Base-by-base conservation (phyloP, 2,797 vertebrate genomes). In the Clarias fuscus region DNA sequence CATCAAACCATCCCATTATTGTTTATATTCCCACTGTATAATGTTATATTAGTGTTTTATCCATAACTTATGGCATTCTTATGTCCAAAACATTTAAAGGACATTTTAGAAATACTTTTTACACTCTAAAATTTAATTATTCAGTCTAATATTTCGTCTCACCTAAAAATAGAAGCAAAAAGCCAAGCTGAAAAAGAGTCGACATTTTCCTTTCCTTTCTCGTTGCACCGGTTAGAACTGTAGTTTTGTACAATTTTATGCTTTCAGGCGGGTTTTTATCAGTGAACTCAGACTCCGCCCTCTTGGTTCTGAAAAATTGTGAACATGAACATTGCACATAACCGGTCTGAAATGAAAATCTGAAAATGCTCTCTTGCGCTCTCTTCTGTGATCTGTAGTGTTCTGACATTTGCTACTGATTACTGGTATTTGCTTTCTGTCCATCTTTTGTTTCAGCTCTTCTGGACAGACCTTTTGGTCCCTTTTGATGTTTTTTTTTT, bases 81-180 rank as follows among this genome's bases (percentile, higher is more conserved):
- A 11, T 48, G 48, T 48, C 48, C 48, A 48, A 48, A 48, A 48
- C 10, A 48, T 48, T 48, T 48, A 48, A 48, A 48, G 48, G 48
- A 48, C 48, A 48, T 48, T 48, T 48, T 48, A 48, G 48, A 11
- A 48, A 48, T 48, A 48, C 48, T 48, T 48, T 48, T 48, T 11
- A 48, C 48, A 48, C 48, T 11, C 48, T 37, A 37, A 37, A 37
- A 37, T 37, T 37, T 37, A 37, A 37, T 37, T 37, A 37, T 37
- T 37, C 37, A 4, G 4, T 37, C 2, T n/a, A 8, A 20, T 37
- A 40, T 22, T 71, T 13, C 0, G 11, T 24, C 24, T 88, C 17
- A 90, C 86, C 88, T 84, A 85, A 43, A 64, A 48, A 68, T 33
- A 85, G 14, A 71, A 90, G 83, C 59, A 88, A 67, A 30, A 85